Evolutionary conservation across 2,888 invertebrate genomes (phyloP), one percentile per base, ranked within the genome.

Genomic region (Pasiphila rectangulata): DNA sequence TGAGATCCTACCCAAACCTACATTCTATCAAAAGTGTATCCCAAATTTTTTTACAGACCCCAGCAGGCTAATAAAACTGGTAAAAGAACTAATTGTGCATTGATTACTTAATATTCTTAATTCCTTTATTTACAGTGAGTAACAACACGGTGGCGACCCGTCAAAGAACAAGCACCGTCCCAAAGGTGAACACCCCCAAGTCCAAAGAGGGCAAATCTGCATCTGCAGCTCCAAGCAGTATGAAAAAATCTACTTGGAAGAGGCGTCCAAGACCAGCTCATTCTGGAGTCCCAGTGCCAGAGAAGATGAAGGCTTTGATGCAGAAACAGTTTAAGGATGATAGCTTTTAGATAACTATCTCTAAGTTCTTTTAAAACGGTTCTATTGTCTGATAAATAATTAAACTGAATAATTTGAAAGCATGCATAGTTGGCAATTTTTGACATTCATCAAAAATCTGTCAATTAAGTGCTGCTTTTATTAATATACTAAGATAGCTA

Each of bases 221-320:
- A 0, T 63, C 69, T 0, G 15, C 65, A 1, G 69, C 77, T 0
- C 70, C 78, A 0, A 60, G 59, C 7, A 82, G 73, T 54, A 77
- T 71, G 0, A 69, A 72, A 0, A 83, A 79, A 46, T 47, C 72
- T 0, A 47, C 66, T 0, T 78, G 79, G 75, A 83, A 81, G 17
- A 59, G 75, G 2, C 70, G 80, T 0, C 84, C 81, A 0, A 79
- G 77, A 49, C 76, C 83, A 0, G 87, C 87, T 0, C 87, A 88
- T 46, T 86, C 86, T 0, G 87, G 87, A 1, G 85, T 88, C 0
- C 87, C 86, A 0, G 74, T 85, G 0, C 84, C 87, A 0, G 83
- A 82, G 40, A 85, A 84, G 54, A 83, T 88, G 81, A 79, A 67
- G 42, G 75, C 69, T 34, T 37, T 83, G 3, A 55, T 80, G 16